Conservation (phyloP, 2,888 invertebrate genomes). For the Chironomus riparius region DNA sequence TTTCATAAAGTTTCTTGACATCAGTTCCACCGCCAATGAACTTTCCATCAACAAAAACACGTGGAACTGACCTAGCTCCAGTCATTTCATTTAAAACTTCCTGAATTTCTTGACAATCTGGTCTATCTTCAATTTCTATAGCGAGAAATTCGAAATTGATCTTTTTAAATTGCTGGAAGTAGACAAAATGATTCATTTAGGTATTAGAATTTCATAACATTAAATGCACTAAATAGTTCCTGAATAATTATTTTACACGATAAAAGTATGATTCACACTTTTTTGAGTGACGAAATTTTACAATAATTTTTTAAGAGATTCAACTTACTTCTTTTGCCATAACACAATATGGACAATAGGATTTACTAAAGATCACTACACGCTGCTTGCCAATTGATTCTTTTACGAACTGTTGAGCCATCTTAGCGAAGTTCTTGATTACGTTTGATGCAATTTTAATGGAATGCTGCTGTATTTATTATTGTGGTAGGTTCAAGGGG, state of each 20-base stretch:
- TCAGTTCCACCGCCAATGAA: conserved; percentile 91
- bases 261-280: not conserved
- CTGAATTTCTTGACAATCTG: conserved; percentile 72
- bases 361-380: conserved; percentile 87
- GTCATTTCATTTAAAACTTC: conserved; percentile 67
- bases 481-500: too few relatives aligned
- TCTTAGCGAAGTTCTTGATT: not conserved
- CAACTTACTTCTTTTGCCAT: conserved; percentile 73
- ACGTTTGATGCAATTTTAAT: too few relatives aligned
- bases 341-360: conserved; percentile 80
- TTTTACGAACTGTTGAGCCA: conserved; percentile 45
- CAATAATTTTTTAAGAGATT: not conserved
- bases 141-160: conserved; percentile 60
- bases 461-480: too few relatives aligned
- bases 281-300: not conserved
- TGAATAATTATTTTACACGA: too few relatives aligned
- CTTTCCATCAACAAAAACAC: conserved; percentile 83
- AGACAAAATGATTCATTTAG: not conserved
- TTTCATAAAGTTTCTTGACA: conserved; percentile 62
- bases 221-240: too few relatives aligned
- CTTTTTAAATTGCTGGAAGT: conserved; percentile 60
- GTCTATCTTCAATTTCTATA: conserved; percentile 71
- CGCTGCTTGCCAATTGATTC: conserved; percentile 60
- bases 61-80: conserved; percentile 80
- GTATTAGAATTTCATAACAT: too few relatives aligned